Conservation (phyloP, 1,140 invertebrate species). For the Bombus impatiens region DNA sequence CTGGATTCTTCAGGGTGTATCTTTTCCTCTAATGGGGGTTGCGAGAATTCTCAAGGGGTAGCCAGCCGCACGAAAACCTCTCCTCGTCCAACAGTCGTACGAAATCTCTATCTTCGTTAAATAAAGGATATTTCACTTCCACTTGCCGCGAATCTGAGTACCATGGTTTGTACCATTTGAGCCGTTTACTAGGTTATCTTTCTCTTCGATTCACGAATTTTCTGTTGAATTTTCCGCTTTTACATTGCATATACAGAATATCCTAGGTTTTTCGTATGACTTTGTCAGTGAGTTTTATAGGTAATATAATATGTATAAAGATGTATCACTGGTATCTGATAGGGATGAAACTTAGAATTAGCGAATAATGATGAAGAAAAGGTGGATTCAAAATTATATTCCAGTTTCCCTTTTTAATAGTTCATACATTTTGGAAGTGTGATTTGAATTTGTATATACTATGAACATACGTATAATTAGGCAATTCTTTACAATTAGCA, state of each 20-base stretch:
- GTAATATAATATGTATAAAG: neutral
- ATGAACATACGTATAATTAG: no score
- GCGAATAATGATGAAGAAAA: neutral
- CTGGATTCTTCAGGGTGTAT: slow-evolving; percentile 49
- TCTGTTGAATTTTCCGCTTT: neutral
- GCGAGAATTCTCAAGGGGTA: slow-evolving; percentile 33
- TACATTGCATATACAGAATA: neutral
- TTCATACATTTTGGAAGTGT: neutral
- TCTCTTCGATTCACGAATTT: neutral
- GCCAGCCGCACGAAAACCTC: neutral
- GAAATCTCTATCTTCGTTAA: slow-evolving; percentile 10
- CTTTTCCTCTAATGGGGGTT: slow-evolving; percentile 25
- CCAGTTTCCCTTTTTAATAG: no score
- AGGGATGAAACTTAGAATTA: neutral
- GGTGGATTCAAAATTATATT: no score
- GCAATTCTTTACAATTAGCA: neutral
- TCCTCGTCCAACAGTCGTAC: neutral
- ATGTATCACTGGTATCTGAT: neutral
- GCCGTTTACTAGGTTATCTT: slow-evolving; percentile 3
- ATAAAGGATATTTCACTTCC: slow-evolving; percentile 10
- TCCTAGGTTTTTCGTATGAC: neutral
- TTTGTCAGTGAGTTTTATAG: neutral
- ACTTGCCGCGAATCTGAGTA: neutral
- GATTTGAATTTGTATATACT: neutral
- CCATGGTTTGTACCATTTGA: neutral